Conservation (phyloP, 2,113 vertebrate genomes). For the Coptodon rendalli region DNA sequence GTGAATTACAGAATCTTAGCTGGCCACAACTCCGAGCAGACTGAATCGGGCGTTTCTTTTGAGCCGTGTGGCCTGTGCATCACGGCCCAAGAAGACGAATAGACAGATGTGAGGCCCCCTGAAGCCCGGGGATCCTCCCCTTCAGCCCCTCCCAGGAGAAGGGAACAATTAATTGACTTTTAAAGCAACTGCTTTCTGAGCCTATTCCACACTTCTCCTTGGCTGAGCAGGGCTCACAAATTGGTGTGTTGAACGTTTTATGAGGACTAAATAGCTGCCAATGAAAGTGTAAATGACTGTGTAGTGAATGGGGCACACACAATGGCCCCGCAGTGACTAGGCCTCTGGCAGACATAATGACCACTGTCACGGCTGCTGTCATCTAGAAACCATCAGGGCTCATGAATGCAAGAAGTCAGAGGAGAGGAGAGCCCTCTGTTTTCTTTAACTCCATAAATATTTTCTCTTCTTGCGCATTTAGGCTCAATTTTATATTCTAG, state of each 20-base stretch:
- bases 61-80: slow-evolving; percentile 30
- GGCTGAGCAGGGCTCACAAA: slow-evolving; percentile 76
- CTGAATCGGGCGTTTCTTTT: slow-evolving; percentile 56
- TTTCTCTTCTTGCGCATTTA: neutral
- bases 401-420: slow-evolving; percentile 20
- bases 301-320: slow-evolving; percentile 60
- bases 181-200: slow-evolving; percentile 67
- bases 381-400: slow-evolving; percentile 47
- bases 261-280: slow-evolving; percentile 75
- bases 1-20: slow-evolving; percentile 63
- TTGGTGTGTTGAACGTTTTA: slow-evolving; percentile 76
- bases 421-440: neutral
- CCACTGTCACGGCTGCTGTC: slow-evolving; percentile 62
- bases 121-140: slow-evolving; percentile 25
- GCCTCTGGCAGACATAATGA: slow-evolving; percentile 67
- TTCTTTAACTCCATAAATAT: neutral
- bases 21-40: slow-evolving; percentile 23
- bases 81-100: slow-evolving; percentile 48
- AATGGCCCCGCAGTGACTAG: slow-evolving; percentile 57
- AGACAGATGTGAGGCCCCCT: slow-evolving; percentile 68
- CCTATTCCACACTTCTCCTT: slow-evolving; percentile 63
- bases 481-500: neutral
- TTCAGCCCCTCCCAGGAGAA: slow-evolving; percentile 39
- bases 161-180: slow-evolving; percentile 75
- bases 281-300: slow-evolving; percentile 76